A percentile compares a stretch with the other conserved stretches of the same genome.
Conservation (phyloP, 2,797 vertebrate species). For the Valencia hispanica region DNA sequence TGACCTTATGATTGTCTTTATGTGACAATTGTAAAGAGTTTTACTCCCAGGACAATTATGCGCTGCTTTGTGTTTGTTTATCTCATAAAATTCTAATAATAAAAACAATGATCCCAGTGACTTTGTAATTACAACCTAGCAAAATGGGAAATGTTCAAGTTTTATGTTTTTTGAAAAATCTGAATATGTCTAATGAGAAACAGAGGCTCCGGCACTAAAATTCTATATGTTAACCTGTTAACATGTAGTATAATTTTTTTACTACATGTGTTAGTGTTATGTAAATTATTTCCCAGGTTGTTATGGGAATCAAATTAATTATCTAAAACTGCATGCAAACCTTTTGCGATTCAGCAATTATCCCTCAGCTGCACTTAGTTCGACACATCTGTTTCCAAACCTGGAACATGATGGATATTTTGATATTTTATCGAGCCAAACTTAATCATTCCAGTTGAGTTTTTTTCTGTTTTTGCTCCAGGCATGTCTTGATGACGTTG, state of each 20-base stretch:
- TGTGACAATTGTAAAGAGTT: too few species aligned
- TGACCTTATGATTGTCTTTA: too few species aligned
- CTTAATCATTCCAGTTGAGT: constrained; percentile 8
- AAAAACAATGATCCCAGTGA: neutral
- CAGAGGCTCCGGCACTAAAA: neutral
- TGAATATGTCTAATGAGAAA: neutral
- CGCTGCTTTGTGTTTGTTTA: neutral
- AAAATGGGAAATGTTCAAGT: neutral
- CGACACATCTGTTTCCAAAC: constrained; percentile 14
- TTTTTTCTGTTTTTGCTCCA: constrained; percentile 5
- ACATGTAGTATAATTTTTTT: neutral
- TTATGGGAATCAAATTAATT: neutral
- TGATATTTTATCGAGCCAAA: constrained; percentile 9
- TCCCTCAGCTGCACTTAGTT: constrained; percentile 7
- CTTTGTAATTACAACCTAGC: neutral
- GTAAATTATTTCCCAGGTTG: neutral
- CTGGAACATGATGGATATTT: neutral
- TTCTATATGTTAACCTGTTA: neutral
- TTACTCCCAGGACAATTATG: neutral
- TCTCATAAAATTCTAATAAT: neutral
- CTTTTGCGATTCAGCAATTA: constrained; percentile 3
- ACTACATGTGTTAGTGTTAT: neutral
- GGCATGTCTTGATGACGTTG: constrained; percentile 23
- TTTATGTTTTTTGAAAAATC: neutral
- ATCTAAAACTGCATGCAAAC: neutral